phyloP scores from a whole-genome alignment of 2,113 vertebrate genomes.

The Anoura caudifer region DNA sequence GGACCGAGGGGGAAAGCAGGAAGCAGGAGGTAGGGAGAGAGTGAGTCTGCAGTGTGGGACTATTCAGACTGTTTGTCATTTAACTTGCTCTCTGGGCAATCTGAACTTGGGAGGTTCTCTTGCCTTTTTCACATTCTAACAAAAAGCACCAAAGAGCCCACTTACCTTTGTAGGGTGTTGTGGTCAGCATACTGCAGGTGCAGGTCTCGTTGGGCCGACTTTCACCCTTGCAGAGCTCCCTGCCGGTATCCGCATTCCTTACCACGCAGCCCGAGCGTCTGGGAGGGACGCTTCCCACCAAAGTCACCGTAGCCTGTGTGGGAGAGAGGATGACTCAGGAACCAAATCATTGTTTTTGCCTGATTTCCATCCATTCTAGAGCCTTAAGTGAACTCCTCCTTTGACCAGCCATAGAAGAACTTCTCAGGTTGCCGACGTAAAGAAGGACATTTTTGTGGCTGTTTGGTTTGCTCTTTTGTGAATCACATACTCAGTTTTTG shows the following conservation, averaged over 20 bases:
- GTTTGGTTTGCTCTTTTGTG: not conserved
- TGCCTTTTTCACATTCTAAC: not conserved
- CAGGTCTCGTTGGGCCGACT: not conserved
- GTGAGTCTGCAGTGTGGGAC: not conserved
- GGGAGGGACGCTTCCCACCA: constrained; percentile 36
- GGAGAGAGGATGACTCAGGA: not conserved
- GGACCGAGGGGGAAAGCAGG: not conserved
- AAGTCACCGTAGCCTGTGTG: constrained; percentile 45
- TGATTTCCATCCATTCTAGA: not conserved
- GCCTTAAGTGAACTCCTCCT: not conserved
- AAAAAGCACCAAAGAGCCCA: not conserved
- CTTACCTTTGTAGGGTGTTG: constrained; percentile 43
- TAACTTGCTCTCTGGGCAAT: not conserved
- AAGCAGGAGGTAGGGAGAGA: not conserved
- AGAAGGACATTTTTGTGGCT: not conserved
- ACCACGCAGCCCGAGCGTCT: not conserved
- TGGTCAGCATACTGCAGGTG: constrained; percentile 33
- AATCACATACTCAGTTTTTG: not conserved
- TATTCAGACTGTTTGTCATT: not conserved
- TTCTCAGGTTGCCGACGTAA: not conserved
- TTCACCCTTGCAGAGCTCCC: constrained; percentile 37
- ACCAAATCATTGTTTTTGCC: not conserved
- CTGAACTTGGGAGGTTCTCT: not conserved
- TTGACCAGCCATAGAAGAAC: not conserved
- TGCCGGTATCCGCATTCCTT: not conserved